Base-by-base conservation (phyloP, 2,113 vertebrate species). In the Melanerpes formicivorus region DNA sequence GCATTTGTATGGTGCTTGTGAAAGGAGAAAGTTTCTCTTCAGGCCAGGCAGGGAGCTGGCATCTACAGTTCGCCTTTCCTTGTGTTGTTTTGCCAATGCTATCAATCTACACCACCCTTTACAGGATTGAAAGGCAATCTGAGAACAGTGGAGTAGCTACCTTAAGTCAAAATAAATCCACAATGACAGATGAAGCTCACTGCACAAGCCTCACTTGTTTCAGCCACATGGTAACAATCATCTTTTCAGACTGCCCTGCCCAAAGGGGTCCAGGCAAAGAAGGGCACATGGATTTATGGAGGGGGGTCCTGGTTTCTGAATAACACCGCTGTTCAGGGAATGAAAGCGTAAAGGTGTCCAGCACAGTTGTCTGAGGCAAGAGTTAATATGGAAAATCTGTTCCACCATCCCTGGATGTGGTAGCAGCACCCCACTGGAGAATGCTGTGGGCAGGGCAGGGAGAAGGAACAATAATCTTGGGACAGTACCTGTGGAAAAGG, bases 171-270 rank as follows among this genome's bases (percentile, higher is more conserved):
- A 91, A 93, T 60, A 95, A 93, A 64, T n/a, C 56, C 73, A 60
- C 22, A 55, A 72, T 32, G 67, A 54, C 42, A 55, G 58, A 71
- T 63, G 73, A 67, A 63, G 52, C 42, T 76, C 4, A 3, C 10
- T 52, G 65, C 64, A 94, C 83, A 96, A 91, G 74, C 62, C 78
- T 22, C 11, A 8, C 87, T 95, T 95, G 91, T 96, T 95, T 25
- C 37, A 89, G 44, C 71, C 56, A 2, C 13, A 21, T 26, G 26
- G 65, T 34, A 60, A 64, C 56, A 64, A 64, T 23, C 17, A 6
- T 8, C 34, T 76, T 72, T 81, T 87, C 18, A 46, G 40, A 17
- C 18, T 73, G 75, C 70, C 44, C 63, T 58, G 30, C 48, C 40
- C 60, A 27, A 71, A 29, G 34, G 4, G 4, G 15, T 42, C 54